These are phyloP conservation scores for Gallinago jamesoni DNA, from an alignment of 2,113 vertebrate species.

Conservation along the genomic window DNA sequence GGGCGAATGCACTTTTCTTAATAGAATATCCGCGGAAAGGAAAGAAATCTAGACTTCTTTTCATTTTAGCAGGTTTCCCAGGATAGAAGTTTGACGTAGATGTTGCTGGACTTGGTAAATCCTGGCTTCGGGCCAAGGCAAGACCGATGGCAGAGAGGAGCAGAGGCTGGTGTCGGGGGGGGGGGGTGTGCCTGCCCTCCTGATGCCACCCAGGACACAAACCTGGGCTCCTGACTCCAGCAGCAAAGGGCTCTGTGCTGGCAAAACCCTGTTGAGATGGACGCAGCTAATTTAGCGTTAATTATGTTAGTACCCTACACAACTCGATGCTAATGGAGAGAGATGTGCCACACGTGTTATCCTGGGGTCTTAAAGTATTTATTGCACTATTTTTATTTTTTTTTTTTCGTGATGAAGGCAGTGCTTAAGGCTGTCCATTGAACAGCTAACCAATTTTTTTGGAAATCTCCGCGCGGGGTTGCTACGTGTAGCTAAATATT, in stretches of 20 bases:
- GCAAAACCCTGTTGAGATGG: not conserved
- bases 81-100: not conserved
- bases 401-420: not conserved
- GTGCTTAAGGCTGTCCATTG: not conserved
- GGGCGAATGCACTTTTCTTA: not conserved
- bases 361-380: not conserved
- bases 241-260: not conserved
- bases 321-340: not conserved
- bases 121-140: not conserved
- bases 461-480: not conserved
- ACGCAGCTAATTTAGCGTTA: not conserved
- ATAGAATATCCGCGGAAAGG: not conserved
- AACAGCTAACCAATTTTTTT: not conserved
- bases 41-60: not conserved
- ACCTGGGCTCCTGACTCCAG: not conserved
- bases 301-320: not conserved
- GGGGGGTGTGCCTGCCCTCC: not conserved
- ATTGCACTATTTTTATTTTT: not conserved
- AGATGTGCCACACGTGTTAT: fast-evolving
- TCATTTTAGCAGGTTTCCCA: not conserved
- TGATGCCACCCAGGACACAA: not conserved
- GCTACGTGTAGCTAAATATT: not conserved
- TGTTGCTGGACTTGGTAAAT: slow-evolving; percentile 3
- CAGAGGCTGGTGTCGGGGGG: not conserved
- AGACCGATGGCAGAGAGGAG: not conserved